Evolutionary conservation across 2,797 vertebrate species (phyloP).

Genomic region (Garrulus glandarius): DNA sequence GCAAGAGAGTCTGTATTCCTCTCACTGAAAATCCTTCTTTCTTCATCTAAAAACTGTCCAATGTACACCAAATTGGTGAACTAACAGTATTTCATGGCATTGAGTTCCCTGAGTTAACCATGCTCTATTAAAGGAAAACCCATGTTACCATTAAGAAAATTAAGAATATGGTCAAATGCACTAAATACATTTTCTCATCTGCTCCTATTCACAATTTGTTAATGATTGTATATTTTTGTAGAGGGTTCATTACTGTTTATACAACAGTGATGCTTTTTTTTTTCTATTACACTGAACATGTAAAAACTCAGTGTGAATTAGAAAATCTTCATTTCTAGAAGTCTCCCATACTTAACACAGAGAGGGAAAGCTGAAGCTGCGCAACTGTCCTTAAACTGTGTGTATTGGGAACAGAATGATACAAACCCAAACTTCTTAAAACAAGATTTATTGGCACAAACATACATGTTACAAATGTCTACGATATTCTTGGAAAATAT

Average conservation of each 20-base stretch:
- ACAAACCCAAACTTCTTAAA: conserved; percentile 35
- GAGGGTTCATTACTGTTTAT: not conserved
- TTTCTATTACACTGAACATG: not conserved
- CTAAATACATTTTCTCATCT: not conserved
- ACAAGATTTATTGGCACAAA: conserved; percentile 70
- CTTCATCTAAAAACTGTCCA: not conserved
- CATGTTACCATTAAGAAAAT: not conserved
- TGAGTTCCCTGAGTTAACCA: not conserved
- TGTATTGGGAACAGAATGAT: not conserved
- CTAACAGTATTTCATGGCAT: not conserved
- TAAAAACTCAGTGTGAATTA: not conserved
- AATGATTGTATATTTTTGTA: not conserved
- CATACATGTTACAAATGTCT: conserved; percentile 48
- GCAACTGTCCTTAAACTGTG: not conserved
- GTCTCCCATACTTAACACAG: not conserved
- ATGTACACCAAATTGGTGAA: not conserved
- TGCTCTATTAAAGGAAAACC: not conserved
- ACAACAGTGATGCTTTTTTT: not conserved
- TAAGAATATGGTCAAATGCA: not conserved
- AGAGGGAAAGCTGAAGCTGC: not conserved
- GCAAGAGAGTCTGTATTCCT: not conserved
- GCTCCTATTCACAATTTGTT: not conserved
- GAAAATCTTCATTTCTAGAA: not conserved
- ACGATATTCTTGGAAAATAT: conserved; percentile 46
- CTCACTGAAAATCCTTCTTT: not conserved